A percentile compares a stretch with the other conserved stretches of the same genome.
These are phyloP conservation scores for Acipenser transmontanus DNA, from an alignment of 2,797 vertebrate genomes.

Conservation along the genomic window DNA sequence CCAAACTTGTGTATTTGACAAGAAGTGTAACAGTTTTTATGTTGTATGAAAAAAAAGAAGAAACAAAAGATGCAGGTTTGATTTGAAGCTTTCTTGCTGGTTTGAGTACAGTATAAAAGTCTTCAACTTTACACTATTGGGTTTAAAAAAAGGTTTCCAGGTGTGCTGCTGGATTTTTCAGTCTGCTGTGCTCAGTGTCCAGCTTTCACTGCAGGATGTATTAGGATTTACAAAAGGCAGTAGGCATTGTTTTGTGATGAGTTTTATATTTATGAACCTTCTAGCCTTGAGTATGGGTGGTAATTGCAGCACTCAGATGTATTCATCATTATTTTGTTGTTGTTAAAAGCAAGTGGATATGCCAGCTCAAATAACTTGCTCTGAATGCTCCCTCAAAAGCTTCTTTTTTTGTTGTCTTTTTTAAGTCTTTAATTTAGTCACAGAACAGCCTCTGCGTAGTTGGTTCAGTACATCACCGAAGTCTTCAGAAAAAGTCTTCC, in stretches of 20 bases:
- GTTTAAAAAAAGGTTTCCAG: conserved; percentile 55
- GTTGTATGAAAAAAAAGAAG: conserved; percentile 39
- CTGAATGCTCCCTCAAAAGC: conserved; percentile 67
- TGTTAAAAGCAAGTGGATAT: conserved; percentile 28
- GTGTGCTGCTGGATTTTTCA: conserved; percentile 65
- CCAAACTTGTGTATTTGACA: conserved; percentile 34
- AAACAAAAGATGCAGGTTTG: conserved; percentile 48
- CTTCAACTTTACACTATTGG: conserved; percentile 70
- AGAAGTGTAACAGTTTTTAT: conserved; percentile 34
- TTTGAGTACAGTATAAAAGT: conserved; percentile 83
- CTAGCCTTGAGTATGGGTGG: conserved; percentile 45
- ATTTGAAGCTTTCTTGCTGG: conserved; percentile 85
- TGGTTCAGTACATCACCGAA: conserved; percentile 95
- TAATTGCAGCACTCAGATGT: conserved; percentile 57
- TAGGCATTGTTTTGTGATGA: conserved; percentile 43
- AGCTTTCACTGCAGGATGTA: conserved; percentile 64
- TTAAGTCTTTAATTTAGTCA: conserved; percentile 58
- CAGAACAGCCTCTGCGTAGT: conserved; percentile 31
- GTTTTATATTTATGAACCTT: conserved; percentile 57
- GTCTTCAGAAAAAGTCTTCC: conserved; percentile 99
- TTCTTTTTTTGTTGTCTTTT: conserved; percentile 54
- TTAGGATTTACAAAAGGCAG: conserved; percentile 37
- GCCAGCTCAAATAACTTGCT: conserved; percentile 57
- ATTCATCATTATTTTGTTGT: conserved; percentile 26
- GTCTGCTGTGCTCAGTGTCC: conserved; percentile 84